Evolutionary conservation across 2,888 invertebrate species (phyloP).

Genomic region (Chesias legatella): DNA sequence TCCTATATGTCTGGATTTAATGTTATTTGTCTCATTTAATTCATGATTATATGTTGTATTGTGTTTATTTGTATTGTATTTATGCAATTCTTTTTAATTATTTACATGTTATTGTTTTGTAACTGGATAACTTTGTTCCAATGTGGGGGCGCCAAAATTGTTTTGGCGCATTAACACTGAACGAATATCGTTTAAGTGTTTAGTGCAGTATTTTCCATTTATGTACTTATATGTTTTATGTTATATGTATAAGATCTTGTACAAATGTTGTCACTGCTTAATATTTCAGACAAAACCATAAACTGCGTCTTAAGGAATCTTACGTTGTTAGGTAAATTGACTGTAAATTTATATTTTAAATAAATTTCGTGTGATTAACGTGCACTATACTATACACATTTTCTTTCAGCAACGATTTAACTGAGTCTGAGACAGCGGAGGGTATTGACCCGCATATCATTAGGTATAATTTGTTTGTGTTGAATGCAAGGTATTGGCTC

Average conservation of each 20-base stretch:
- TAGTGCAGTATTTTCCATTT: slow-evolving; percentile 10
- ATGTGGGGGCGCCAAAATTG: slow-evolving; percentile 12
- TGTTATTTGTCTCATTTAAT: slow-evolving; percentile 4
- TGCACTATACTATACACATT: slow-evolving; percentile 51
- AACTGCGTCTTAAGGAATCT: slow-evolving; percentile 47
- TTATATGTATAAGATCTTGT: slow-evolving; percentile 15
- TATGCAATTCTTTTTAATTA: neutral
- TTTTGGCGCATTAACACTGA: no score
- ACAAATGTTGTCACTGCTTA: slow-evolving; percentile 34
- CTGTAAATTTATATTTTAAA: slow-evolving; percentile 21
- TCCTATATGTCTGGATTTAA: slow-evolving; percentile 9
- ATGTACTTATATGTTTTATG: slow-evolving; percentile 7
- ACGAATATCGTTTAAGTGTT: no score
- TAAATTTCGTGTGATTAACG: slow-evolving; percentile 35
- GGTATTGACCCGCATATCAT: slow-evolving; percentile 55
- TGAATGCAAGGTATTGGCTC: slow-evolving; percentile 31
- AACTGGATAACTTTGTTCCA: neutral
- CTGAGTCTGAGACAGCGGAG: slow-evolving; percentile 52
- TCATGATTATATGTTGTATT: slow-evolving; percentile 17
- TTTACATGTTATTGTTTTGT: neutral
- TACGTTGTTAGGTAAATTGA: slow-evolving; percentile 63
- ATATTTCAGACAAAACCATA: slow-evolving; percentile 58
- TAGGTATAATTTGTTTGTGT: slow-evolving; percentile 60
- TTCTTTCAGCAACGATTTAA: slow-evolving; percentile 73
- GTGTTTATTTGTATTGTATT: slow-evolving; percentile 15